phyloP scores from a whole-genome alignment of 2,888 invertebrate genomes.

The Lithophane leautieri region DNA sequence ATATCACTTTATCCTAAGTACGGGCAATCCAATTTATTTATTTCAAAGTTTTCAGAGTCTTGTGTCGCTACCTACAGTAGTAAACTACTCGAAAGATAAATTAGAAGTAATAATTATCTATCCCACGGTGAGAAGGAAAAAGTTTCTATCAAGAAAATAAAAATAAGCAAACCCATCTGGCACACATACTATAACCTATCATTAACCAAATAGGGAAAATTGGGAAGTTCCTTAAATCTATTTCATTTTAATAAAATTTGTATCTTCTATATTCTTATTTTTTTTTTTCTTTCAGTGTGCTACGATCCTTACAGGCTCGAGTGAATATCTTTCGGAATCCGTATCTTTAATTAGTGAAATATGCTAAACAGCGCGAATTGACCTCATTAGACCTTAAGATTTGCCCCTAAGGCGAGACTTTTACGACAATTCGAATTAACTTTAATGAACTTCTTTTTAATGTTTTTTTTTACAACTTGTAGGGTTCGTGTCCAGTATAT shows the following conservation, averaged over 20 bases:
- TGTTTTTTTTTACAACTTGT: slow-evolving; percentile 56
- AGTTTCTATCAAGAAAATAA: neutral
- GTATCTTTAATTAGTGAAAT: slow-evolving; percentile 84
- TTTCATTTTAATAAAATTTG: slow-evolving; percentile 3
- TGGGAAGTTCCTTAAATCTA: neutral
- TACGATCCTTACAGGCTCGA: slow-evolving; percentile 10
- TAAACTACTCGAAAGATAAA: neutral
- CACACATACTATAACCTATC: neutral
- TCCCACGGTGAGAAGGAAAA: no score
- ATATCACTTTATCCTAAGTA: neutral
- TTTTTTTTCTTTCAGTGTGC: slow-evolving; percentile 22
- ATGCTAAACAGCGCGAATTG: slow-evolving; percentile 76
- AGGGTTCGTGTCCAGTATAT: slow-evolving; percentile 44
- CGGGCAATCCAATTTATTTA: neutral
- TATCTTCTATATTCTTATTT: no score
- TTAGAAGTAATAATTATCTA: neutral
- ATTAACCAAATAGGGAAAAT: slow-evolving; percentile 2
- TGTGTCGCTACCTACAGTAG: neutral
- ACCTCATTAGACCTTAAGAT: slow-evolving; percentile 66
- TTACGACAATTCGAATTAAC: slow-evolving; percentile 59
- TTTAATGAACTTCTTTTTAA: slow-evolving; percentile 60
- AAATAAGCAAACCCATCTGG: neutral
- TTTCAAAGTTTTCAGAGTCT: neutral
- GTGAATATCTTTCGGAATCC: slow-evolving; percentile 46
- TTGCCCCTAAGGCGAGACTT: slow-evolving; percentile 51